Conservation (phyloP, 2,113 vertebrate species). For the Thalassoma bifasciatum region DNA sequence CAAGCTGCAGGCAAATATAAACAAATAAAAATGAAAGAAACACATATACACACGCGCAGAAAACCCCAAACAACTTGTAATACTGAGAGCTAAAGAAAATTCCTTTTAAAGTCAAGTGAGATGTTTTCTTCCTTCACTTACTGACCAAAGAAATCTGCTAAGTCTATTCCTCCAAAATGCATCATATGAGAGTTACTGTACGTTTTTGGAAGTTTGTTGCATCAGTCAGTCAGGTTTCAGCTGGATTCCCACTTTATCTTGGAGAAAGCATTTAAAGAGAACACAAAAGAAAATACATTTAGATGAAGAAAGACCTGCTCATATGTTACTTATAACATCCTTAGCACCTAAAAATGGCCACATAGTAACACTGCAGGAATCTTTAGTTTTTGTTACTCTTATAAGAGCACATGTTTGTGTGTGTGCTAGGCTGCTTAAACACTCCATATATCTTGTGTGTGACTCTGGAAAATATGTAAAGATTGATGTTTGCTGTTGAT, state of each 20-base stretch:
- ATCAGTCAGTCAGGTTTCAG: not conserved
- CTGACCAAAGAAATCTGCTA: constrained; percentile 11
- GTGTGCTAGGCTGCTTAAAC: not conserved
- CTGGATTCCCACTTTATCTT: not conserved
- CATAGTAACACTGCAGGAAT: no score
- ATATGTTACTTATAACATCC: constrained; percentile 5
- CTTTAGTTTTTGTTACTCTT: no score
- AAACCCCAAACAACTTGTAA: constrained; percentile 50
- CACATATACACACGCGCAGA: no score
- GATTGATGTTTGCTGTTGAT: not conserved
- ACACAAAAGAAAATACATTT: not conserved
- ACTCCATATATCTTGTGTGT: no score
- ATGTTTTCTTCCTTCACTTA: constrained; percentile 11
- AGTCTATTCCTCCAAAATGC: constrained; percentile 17
- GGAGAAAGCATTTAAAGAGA: not conserved
- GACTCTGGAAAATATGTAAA: not conserved
- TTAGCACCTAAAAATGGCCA: no score
- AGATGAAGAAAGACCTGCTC: no score
- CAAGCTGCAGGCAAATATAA: constrained; percentile 58
- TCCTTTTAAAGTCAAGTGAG: constrained; percentile 3
- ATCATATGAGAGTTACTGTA: not conserved
- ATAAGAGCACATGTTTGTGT: no score
- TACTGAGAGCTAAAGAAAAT: no score
- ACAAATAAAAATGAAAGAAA: no score
- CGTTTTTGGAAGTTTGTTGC: constrained; percentile 17